These are phyloP conservation scores for Nasonia vitripennis DNA, from an alignment of 1,140 invertebrate genomes.

Conservation along the genomic window DNA sequence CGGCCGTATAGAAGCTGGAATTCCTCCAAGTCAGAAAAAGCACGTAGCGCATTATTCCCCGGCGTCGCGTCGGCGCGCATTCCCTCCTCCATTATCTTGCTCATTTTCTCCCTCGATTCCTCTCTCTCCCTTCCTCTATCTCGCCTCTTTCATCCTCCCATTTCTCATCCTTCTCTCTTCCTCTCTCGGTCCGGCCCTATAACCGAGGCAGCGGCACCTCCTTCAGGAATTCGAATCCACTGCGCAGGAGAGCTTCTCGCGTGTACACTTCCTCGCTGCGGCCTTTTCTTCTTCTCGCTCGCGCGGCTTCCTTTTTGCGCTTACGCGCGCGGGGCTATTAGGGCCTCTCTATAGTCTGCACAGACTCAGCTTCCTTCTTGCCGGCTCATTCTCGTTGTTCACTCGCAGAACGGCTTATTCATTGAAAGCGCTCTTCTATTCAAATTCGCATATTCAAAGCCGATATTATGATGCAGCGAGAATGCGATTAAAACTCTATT, in stretches of 20 bases:
- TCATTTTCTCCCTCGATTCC: conserved; percentile 53
- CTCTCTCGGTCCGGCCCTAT: conserved; percentile 25
- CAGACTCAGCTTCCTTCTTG: neutral
- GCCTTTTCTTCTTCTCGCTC: neutral
- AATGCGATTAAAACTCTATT: no score
- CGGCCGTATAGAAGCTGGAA: no score
- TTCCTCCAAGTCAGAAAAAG: no score
- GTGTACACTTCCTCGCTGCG: conserved; percentile 20
- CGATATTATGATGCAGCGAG: neutral
- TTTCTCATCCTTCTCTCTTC: conserved; percentile 8
- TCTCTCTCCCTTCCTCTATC: conserved; percentile 40
- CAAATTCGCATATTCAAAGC: conserved; percentile 42
- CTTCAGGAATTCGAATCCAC: conserved; percentile 51
- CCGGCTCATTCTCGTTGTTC: conserved; percentile 20
- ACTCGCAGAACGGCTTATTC: conserved; percentile 15
- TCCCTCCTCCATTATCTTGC: conserved; percentile 60
- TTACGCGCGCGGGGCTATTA: no score
- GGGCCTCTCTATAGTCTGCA: neutral
- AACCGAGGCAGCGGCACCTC: conserved; percentile 45
- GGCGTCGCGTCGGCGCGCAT: neutral
- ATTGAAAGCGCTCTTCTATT: conserved; percentile 13
- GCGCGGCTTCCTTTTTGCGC: neutral
- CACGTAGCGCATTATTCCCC: neutral
- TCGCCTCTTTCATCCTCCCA: conserved; percentile 53
- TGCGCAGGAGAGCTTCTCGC: neutral